Base-by-base conservation (phyloP, 1,140 invertebrate species). In the Drosophila baimaii region DNA sequence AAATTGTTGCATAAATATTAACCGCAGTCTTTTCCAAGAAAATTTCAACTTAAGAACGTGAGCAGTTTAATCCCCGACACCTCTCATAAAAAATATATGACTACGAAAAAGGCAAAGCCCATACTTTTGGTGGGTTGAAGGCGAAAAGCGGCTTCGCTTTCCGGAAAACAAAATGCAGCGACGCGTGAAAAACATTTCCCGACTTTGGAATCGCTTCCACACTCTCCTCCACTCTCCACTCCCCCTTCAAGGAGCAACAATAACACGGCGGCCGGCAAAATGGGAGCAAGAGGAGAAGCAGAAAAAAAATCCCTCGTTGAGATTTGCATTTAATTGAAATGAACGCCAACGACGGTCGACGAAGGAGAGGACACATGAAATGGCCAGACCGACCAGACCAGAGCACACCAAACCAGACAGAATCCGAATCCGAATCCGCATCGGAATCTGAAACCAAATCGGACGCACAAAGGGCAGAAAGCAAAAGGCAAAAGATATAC, bases 281-380 rank as follows among this genome's bases (percentile, higher is more conserved):
- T 39, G 43, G 29, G 52, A 51, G 39, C 19, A 39, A 2, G 8
- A 35, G 39, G 27, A 33, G 41, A 31, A 56, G 17, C 5, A 19
- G 19, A 39, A 78, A 72, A 57, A 78, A 73, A 78, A 73, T 55
- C 47, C 55, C 65, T 68, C 69, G 72, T 61, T 66, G 77, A 89
- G 84, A 88, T 88, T 88, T 88, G 84, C 84, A 88, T 88, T 88
- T 88, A 88, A 88, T 88, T 88, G 84, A 88, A 88, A 88, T 90
- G 84, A 88, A 84, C 73, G 80, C 73, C 64, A 51, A 59, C 62
- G 41, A 59, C 62, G 41, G 52, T 29, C 52, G 49, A 51, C 54
- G 46, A 27, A 31, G 63, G 27, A 52, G 63, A 52, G 63, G 41
- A 68, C 62, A 68, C 75, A 69, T 61, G 64, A 77, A 77, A 76